Conservation (phyloP, 1,140 invertebrate species). For the Forficula auricularia region DNA sequence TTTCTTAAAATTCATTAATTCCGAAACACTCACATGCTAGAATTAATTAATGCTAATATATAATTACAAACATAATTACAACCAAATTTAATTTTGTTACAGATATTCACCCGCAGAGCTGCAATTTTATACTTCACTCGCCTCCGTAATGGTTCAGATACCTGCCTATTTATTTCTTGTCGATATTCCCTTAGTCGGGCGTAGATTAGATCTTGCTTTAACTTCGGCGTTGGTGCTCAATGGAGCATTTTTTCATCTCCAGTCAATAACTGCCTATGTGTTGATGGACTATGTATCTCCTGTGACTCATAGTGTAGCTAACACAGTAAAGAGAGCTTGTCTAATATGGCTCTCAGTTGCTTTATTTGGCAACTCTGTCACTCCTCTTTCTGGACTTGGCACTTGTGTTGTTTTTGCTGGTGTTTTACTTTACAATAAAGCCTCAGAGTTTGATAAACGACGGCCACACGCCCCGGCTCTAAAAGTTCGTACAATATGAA, state of each 20-base stretch:
- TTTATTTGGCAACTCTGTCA: slow-evolving; percentile 64
- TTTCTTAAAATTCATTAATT: no score
- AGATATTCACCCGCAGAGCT: slow-evolving; percentile 54
- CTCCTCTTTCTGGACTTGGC: slow-evolving; percentile 55
- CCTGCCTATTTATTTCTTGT: slow-evolving; percentile 52
- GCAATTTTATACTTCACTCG: slow-evolving; percentile 69
- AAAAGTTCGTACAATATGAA: no score
- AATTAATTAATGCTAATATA: no score
- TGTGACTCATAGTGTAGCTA: slow-evolving; percentile 73
- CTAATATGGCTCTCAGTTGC: slow-evolving; percentile 69
- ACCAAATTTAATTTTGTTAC: no score
- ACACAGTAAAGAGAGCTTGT: slow-evolving; percentile 68
- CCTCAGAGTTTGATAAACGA: slow-evolving; percentile 34
- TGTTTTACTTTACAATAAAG: slow-evolving; percentile 61
- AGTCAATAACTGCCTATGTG: slow-evolving; percentile 72
- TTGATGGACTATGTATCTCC: slow-evolving; percentile 75
- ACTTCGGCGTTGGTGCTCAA: slow-evolving; percentile 49
- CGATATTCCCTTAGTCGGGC: slow-evolving; percentile 34
- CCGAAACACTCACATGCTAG: no score
- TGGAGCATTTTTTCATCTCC: slow-evolving; percentile 71
- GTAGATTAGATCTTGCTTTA: slow-evolving; percentile 28
- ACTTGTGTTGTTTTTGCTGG: slow-evolving; percentile 57
- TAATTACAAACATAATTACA: no score
- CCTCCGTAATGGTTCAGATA: slow-evolving; percentile 62
- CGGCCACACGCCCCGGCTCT: no score